Evolutionary conservation across 2,888 invertebrate genomes (phyloP), one percentile per base, ranked within the genome.

Genomic region (Electrophaes corylata): DNA sequence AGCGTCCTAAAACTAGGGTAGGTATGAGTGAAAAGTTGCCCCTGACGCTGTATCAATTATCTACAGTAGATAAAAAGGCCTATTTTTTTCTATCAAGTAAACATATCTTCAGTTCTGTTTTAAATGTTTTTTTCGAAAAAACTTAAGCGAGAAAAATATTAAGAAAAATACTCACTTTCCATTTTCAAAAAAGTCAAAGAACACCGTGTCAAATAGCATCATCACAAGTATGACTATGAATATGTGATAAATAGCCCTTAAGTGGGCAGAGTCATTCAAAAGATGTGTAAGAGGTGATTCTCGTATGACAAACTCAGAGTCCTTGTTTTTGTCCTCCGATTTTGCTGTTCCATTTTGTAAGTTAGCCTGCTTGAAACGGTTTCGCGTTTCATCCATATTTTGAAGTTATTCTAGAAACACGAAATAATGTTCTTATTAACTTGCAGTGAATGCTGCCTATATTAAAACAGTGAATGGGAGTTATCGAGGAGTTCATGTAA

Each of bases 231-330:
- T 95, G 14, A 95, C 95, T 44, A 96, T 93, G 83, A 97, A 97
- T 65, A 98, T 95, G 79, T 98, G 95, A 81, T 97, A 96, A 66
- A 98, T 95, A 2, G 97, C 95, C 71, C 94, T 93, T 71, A 98
- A 95, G 83, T 98, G 97, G 49, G 94, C 93, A 0, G 88, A 88
- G 47, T 95, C 94, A 75, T 95, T 93, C 69, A 96, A 93, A 18
- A 98, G 92, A 60, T 96, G 95, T 0, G 96, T 97, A 54, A 98
- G 88, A n/a, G 95, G 91, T 0, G 97, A 97, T 77, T 96, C 95
- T 62, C 97, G 92, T 5, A 92, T 79, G n/a, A 92, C 77, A 76
- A 97, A 98, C 57, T 87, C 87, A 19, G 76, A 67, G 18, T 68
- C 57, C 11, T 70, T 69, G 16, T 70, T 66, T 51, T 73, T 58